phyloP scores from a whole-genome alignment of 2,113 vertebrate species.

The Himantopus leucocephalus region DNA sequence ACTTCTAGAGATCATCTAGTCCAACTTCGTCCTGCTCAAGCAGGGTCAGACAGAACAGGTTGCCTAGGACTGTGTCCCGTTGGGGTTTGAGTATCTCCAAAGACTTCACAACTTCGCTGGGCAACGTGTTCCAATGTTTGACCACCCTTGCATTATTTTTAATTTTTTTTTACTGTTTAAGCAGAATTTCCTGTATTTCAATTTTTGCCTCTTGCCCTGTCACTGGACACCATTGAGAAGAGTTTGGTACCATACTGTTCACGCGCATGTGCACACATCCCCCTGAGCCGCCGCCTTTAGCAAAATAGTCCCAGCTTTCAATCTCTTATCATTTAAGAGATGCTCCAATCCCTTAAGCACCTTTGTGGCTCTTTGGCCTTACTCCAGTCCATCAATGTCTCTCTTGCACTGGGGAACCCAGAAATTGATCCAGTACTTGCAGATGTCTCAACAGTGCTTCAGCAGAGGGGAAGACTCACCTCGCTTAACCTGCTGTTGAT shows the following conservation, averaged over 20 bases:
- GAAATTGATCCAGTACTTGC: neutral
- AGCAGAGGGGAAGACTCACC: neutral
- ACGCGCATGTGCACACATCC: rapidly evolving
- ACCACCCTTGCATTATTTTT: neutral
- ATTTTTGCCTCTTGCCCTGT: neutral
- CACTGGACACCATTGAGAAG: neutral
- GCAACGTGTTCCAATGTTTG: neutral
- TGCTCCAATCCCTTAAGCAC: neutral
- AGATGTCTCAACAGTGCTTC: neutral
- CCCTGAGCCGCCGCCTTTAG: neutral
- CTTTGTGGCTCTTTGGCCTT: neutral
- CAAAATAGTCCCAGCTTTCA: neutral
- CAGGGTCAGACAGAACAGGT: neutral
- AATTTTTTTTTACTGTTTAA: neutral
- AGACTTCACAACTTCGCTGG: neutral
- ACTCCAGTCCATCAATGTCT: neutral
- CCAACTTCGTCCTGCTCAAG: neutral
- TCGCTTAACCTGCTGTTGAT: neutral
- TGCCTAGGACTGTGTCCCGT: neutral
- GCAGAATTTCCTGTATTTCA: neutral
- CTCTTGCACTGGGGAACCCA: neutral
- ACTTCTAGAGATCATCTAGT: neutral
- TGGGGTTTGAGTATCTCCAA: neutral
- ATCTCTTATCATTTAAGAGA: neutral
- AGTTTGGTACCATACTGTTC: neutral